These are phyloP conservation scores for Zenarchopterus dispar DNA, from an alignment of 2,797 vertebrate genomes.

Conservation along the genomic window DNA sequence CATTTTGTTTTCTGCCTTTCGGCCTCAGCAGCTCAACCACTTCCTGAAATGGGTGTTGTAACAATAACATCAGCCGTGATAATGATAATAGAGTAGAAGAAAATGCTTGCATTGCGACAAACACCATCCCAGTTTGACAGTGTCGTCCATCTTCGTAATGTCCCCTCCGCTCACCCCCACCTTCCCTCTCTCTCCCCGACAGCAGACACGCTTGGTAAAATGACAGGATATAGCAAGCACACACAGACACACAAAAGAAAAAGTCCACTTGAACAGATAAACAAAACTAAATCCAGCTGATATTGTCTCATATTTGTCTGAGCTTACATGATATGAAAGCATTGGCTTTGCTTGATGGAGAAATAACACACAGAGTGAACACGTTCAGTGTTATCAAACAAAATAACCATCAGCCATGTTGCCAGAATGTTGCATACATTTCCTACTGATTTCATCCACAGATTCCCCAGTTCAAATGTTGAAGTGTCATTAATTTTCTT, in stretches of 20 bases:
- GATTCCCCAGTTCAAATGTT: too few relatives aligned
- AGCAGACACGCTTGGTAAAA: slow-evolving; percentile 35
- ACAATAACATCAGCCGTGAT: slow-evolving; percentile 75
- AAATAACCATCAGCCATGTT: too few relatives aligned
- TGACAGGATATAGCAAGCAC: slow-evolving; percentile 50
- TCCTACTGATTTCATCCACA: too few relatives aligned
- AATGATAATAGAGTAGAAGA: slow-evolving; percentile 76
- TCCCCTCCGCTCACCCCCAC: slow-evolving; percentile 16
- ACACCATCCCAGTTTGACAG: slow-evolving; percentile 68
- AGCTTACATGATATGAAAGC: slow-evolving; percentile 1
- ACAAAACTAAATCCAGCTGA: neutral
- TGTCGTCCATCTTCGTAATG: slow-evolving; percentile 78
- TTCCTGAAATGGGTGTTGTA: slow-evolving; percentile 72
- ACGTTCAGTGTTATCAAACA: too few relatives aligned
- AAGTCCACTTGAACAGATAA: too few relatives aligned
- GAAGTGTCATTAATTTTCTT: too few relatives aligned
- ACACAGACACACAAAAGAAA: neutral
- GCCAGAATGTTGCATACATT: too few relatives aligned
- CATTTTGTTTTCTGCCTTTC: slow-evolving; percentile 64
- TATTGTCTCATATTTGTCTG: slow-evolving; percentile 2
- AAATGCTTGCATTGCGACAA: slow-evolving; percentile 73
- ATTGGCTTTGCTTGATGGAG: slow-evolving; percentile 3
- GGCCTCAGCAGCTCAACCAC: slow-evolving; percentile 61
- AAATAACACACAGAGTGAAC: neutral
- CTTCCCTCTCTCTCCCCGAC: slow-evolving; percentile 1